These are phyloP conservation scores for Oscheius sp. DNA, from an alignment of 2,888 invertebrate species.

Conservation along the genomic window DNA sequence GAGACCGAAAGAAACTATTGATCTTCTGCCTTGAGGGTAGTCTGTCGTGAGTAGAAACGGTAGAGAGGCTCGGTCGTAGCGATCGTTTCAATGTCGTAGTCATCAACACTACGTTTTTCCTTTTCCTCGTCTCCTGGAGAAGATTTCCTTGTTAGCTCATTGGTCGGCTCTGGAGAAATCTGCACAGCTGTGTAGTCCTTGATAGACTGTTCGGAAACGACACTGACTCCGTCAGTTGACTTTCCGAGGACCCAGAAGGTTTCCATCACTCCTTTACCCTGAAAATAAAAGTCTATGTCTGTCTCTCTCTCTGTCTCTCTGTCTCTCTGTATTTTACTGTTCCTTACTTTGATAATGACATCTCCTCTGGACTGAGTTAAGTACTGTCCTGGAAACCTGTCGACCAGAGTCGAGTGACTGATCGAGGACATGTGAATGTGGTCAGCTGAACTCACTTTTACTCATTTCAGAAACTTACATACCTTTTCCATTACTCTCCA, in stretches of 20 bases:
- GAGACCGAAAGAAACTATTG: not conserved
- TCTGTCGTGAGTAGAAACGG: conserved; percentile 18
- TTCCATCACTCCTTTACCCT: conserved; percentile 65
- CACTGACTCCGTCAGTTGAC: not conserved
- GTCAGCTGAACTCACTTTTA: conserved; percentile 42
- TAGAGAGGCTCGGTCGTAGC: conserved; percentile 20
- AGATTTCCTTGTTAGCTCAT: no score
- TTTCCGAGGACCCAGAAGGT: conserved; percentile 55
- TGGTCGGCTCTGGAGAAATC: not conserved
- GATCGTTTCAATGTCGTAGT: conserved; percentile 25
- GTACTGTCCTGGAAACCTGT: conserved; percentile 62
- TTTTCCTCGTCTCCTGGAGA: not conserved
- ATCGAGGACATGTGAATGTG: conserved; percentile 66
- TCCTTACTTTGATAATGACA: conserved; percentile 66
- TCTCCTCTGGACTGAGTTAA: conserved; percentile 67
- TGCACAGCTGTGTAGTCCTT: not conserved
- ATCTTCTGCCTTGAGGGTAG: conserved; percentile 21
- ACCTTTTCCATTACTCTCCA: conserved; percentile 72
- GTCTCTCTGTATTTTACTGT: not conserved
- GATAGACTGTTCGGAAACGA: not conserved
- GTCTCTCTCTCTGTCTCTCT: conserved; percentile 3
- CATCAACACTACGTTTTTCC: conserved; percentile 23
- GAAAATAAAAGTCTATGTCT: conserved; percentile 42
- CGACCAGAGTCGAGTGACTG: conserved; percentile 57
- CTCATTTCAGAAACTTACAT: no score